Conservation (phyloP, 2,888 invertebrate species). For the Andrena chrysosceles region DNA sequence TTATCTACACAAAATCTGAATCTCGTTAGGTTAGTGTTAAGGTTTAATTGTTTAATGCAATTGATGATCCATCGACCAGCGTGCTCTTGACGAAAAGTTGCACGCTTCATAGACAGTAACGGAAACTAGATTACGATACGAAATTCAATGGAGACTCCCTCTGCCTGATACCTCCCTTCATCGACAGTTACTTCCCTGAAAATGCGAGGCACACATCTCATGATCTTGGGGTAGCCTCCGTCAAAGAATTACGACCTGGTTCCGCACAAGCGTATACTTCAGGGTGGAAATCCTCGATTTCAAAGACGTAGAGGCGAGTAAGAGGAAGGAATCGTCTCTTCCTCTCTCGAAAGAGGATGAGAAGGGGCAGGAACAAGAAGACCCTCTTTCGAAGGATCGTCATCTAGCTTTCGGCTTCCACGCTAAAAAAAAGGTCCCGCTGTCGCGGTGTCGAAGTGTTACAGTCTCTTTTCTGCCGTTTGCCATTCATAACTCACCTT, state of each 20-base stretch:
- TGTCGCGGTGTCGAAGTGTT: conserved; percentile 27
- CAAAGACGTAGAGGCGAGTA: conserved; percentile 39
- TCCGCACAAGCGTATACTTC: conserved; percentile 42
- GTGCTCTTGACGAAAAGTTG: not conserved
- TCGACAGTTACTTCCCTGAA: conserved; percentile 45
- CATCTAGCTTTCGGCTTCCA: conserved; percentile 11
- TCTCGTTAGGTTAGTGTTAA: too few relatives aligned
- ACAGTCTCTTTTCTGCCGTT: not conserved
- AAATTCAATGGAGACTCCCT: conserved; percentile 23
- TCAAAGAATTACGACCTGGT: conserved; percentile 62
- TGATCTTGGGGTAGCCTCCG: conserved; percentile 44
- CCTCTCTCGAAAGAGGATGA: not conserved
- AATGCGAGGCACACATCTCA: conserved; percentile 34
- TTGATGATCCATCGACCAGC: conserved; percentile 1
- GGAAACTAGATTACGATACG: conserved; percentile 12
- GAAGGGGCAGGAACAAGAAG: conserved; percentile 22
- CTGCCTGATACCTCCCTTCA: conserved; percentile 15
- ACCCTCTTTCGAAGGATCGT: conserved; percentile 35
- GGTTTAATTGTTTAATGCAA: not conserved
- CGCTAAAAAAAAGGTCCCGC: conserved; percentile 8
- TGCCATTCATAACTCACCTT: not conserved
- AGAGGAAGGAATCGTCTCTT: conserved; percentile 2
- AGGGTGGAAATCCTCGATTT: conserved; percentile 49
- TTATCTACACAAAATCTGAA: too few relatives aligned
- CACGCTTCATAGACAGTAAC: conserved; percentile 29